phyloP scores from a whole-genome alignment of 2,797 vertebrate genomes.

The Pantherophis vulpinus region DNA sequence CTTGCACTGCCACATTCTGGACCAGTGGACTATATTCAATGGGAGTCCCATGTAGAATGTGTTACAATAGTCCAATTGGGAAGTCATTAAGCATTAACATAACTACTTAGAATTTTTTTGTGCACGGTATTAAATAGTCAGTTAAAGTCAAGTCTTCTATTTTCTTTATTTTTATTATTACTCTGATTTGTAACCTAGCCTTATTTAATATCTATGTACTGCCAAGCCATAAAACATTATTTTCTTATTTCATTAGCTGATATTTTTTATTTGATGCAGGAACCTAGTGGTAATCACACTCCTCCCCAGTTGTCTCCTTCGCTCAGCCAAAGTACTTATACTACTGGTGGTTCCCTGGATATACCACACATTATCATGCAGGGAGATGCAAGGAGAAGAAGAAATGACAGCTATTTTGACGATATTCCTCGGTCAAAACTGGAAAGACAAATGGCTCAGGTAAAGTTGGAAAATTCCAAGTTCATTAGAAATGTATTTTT shows the following conservation, averaged over 20 bases:
- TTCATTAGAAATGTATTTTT: not conserved
- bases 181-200: constrained; percentile 1
- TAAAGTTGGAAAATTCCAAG: constrained; percentile 71
- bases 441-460: constrained; percentile 99
- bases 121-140: not conserved
- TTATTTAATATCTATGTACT: not conserved
- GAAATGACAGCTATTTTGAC: constrained; percentile 98
- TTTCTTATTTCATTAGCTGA: not conserved
- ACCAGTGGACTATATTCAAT: not conserved
- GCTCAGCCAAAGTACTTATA: constrained; percentile 92
- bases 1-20: not conserved
- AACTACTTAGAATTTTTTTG: constrained; percentile 1
- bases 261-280: constrained; percentile 73
- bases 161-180: not conserved
- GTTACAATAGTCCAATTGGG: not conserved
- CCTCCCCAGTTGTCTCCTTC: constrained; percentile 96
- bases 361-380: constrained; percentile 99
- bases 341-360: constrained; percentile 96
- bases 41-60: not conserved
- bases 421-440: constrained; percentile 98
- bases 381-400: constrained; percentile 96
- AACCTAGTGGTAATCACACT: constrained; percentile 95
- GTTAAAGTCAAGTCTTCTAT: not conserved
- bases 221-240: not conserved
- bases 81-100: not conserved